These are phyloP conservation scores for Drosophila parabipectinata DNA, from an alignment of 1,140 invertebrate species.

Conservation along the genomic window DNA sequence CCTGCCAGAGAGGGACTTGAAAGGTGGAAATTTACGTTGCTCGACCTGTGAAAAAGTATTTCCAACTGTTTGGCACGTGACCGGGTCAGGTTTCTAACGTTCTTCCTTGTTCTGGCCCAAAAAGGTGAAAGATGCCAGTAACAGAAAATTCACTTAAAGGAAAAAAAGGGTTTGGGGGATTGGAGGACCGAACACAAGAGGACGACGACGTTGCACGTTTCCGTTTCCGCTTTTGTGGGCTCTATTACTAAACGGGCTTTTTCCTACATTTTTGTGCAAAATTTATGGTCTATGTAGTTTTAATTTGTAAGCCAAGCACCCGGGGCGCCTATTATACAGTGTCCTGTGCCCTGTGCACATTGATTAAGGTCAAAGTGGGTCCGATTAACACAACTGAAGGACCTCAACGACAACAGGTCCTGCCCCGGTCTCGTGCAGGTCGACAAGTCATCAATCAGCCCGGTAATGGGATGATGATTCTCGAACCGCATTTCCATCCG, in stretches of 20 bases:
- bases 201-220: conserved; percentile 66
- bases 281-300: conserved; percentile 55
- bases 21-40: conserved; percentile 33
- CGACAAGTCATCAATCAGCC: conserved; percentile 25
- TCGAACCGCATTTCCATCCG: background rate
- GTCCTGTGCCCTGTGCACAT: conserved; percentile 12
- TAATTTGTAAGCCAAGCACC: conserved; percentile 32
- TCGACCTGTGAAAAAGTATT: conserved; percentile 44
- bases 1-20: conserved; percentile 17
- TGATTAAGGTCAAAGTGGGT: conserved; percentile 55
- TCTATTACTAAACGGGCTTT: conserved; percentile 34
- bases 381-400: conserved; percentile 39
- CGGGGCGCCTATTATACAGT: too few species aligned
- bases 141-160: conserved; percentile 58
- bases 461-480: conserved; percentile 3
- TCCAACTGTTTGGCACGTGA: conserved; percentile 48
- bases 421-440: background rate
- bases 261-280: conserved; percentile 7
- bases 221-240: conserved; percentile 58
- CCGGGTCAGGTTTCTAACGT: conserved; percentile 24
- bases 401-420: conserved; percentile 47
- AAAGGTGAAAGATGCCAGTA: conserved; percentile 42
- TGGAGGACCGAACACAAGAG: conserved; percentile 29
- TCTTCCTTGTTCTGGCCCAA: background rate
- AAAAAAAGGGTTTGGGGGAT: background rate